These are phyloP conservation scores for Hedya salicella DNA, from an alignment of 2,888 invertebrate species.

Conservation along the genomic window DNA sequence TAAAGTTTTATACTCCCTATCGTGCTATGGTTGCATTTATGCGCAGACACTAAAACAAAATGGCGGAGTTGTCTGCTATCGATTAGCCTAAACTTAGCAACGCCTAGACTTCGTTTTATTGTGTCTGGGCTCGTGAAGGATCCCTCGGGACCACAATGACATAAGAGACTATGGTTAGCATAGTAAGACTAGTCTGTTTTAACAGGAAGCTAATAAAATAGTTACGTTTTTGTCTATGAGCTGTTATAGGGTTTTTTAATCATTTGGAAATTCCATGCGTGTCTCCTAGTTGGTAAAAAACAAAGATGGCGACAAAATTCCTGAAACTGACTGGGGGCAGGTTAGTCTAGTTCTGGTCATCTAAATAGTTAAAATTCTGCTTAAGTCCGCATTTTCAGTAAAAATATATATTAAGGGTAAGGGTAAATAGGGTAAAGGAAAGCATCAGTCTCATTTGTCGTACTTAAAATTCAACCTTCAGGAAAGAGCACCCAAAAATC, in stretches of 20 bases:
- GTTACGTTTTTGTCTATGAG: not conserved
- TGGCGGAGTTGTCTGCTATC: slow-evolving; percentile 35
- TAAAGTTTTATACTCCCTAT: slow-evolving; percentile 8
- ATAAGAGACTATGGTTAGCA: not conserved
- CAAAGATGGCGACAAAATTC: not conserved
- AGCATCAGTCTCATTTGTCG: too few relatives aligned
- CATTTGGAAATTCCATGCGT: slow-evolving; percentile 3
- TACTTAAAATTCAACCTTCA: too few relatives aligned
- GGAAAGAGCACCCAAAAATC: too few relatives aligned
- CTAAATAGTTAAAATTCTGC: too few relatives aligned
- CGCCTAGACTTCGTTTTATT: slow-evolving; percentile 39
- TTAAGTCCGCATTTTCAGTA: too few relatives aligned
- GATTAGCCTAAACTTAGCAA: slow-evolving; percentile 41
- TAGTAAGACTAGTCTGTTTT: too few relatives aligned
- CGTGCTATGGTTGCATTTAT: slow-evolving; percentile 1
- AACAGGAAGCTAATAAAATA: not conserved
- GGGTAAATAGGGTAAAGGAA: too few relatives aligned
- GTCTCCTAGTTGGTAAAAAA: not conserved
- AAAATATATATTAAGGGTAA: too few relatives aligned
- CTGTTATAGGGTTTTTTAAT: not conserved
- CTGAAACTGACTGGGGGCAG: too few relatives aligned
- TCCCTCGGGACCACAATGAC: not conserved
- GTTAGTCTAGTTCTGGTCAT: too few relatives aligned
- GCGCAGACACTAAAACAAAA: slow-evolving; percentile 24
- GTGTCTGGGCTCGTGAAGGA: slow-evolving; percentile 26